phyloP scores from a whole-genome alignment of 1,140 invertebrate genomes.

The Aphis craccivora region DNA sequence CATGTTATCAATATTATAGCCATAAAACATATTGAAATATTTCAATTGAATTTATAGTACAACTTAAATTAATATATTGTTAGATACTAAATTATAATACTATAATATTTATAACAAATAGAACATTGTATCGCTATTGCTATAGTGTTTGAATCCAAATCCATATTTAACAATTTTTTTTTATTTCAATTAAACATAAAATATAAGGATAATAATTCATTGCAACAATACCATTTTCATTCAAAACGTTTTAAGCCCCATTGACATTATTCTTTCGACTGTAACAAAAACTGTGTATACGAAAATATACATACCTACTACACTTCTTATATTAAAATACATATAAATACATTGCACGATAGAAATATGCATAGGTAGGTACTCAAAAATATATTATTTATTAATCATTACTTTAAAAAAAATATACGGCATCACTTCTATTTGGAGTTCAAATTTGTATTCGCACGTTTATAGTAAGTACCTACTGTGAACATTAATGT shows the following conservation, averaged over 20 bases:
- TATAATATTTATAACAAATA: not conserved
- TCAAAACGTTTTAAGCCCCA: not conserved
- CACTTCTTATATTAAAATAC: too few species aligned
- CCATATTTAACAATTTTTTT: not conserved
- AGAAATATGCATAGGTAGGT: not conserved
- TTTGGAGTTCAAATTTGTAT: not conserved
- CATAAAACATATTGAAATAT: too few species aligned
- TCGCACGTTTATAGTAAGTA: not conserved
- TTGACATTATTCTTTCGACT: not conserved
- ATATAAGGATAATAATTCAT: not conserved
- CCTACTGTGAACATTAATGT: not conserved
- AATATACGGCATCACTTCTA: not conserved
- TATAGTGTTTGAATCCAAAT: not conserved
- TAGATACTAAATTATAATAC: too few species aligned
- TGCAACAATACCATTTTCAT: not conserved
- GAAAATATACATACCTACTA: not conserved
- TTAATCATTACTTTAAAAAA: not conserved
- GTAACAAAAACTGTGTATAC: not conserved
- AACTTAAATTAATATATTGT: too few species aligned
- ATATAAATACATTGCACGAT: not conserved
- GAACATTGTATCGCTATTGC: not conserved
- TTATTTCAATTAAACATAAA: not conserved
- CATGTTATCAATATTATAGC: too few species aligned
- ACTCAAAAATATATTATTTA: not conserved
- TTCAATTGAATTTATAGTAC: too few species aligned